Conservation (phyloP, 1,140 invertebrate species). For the Tetranychus cinnabarinus region DNA sequence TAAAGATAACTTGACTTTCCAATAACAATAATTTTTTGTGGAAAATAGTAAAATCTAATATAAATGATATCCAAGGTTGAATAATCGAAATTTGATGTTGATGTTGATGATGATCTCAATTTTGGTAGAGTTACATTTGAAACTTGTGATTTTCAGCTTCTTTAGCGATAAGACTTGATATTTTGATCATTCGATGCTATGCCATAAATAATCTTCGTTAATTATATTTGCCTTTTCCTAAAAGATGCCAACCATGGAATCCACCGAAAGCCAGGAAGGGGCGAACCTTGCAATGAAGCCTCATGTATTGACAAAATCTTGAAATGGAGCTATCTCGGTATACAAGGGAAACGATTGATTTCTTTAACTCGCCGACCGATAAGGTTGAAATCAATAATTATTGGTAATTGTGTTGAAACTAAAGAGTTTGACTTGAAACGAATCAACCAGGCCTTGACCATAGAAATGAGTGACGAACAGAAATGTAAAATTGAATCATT, state of each 20-base stretch:
- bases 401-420: not conserved
- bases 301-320: conserved; percentile 1
- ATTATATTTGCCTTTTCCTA: not conserved
- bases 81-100: no score
- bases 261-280: not conserved
- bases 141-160: no score
- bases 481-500: not conserved
- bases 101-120: no score
- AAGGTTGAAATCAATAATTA: not conserved
- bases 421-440: not conserved
- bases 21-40: no score
- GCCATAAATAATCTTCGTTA: not conserved
- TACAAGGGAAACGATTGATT: not conserved
- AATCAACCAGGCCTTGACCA: not conserved
- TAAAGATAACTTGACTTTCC: not conserved
- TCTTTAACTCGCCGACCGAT: not conserved
- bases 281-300: not conserved
- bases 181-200: no score
- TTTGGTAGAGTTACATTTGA: no score
- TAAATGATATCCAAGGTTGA: no score
- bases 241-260: not conserved
- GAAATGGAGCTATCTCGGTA: not conserved
- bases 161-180: no score
- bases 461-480: not conserved
- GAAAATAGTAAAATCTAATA: no score